Percentiles rank a stretch among this genome's conserved stretches.
phyloP scores from a whole-genome alignment of 2,113 vertebrate genomes.

The chimpanzee (Pan troglodytes) region DNA sequence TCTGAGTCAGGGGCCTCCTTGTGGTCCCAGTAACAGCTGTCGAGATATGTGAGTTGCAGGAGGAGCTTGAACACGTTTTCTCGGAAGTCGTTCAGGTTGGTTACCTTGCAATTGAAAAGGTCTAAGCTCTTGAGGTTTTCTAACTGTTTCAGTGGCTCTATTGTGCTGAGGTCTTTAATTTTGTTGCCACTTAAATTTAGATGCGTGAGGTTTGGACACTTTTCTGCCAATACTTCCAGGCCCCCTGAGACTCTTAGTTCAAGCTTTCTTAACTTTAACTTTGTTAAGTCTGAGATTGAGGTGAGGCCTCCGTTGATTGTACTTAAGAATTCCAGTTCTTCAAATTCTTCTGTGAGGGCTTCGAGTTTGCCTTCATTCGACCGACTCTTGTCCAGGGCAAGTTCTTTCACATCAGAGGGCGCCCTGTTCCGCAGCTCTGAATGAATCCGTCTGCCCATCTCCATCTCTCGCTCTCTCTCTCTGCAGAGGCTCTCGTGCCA shows the following conservation, averaged over 20 bases:
- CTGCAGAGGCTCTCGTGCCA: constrained; percentile 80
- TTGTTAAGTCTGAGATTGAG: constrained; percentile 96
- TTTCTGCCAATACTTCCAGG: constrained; percentile 97
- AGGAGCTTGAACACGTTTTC: constrained; percentile 98
- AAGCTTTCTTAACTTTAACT: constrained; percentile 99
- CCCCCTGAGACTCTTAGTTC: constrained; percentile 99
- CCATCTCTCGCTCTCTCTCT: constrained; percentile 87
- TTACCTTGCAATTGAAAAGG: constrained; percentile 98
- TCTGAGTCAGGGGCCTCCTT: constrained; percentile 96
- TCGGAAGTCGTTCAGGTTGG: constrained; percentile 97
- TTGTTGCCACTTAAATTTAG: constrained; percentile 99
- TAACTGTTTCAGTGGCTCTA: constrained; percentile 98
- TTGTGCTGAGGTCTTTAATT: constrained; percentile 99
- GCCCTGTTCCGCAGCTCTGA: constrained; percentile 98
- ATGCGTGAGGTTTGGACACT: constrained; percentile 98
- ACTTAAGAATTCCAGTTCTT: constrained; percentile 98
- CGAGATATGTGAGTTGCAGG: constrained; percentile 95
- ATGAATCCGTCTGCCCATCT: constrained; percentile 98
- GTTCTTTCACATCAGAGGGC: constrained; percentile 98
- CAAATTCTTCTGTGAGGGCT: constrained; percentile 97
- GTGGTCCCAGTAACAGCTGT: constrained; percentile 96
- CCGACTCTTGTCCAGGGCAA: constrained; percentile 97
- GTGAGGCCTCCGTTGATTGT: constrained; percentile 97
- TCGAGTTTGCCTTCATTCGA: constrained; percentile 97
- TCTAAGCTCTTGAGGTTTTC: constrained; percentile 97